These are phyloP conservation scores for Tachina grossa DNA, from an alignment of 2,888 invertebrate species.

Conservation along the genomic window DNA sequence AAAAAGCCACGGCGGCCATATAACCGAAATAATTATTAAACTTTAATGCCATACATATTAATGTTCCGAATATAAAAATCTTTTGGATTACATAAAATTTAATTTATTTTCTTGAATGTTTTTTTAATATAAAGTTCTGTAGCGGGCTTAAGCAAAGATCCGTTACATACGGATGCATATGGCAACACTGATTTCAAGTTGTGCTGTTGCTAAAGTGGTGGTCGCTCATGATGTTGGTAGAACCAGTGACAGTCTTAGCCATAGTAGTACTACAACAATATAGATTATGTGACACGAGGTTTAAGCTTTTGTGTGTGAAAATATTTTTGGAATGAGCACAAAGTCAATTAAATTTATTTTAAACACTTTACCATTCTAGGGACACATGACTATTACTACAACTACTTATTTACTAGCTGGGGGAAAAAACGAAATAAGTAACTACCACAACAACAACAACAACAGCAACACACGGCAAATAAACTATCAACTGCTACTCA, in stretches of 20 bases:
- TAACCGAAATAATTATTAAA: too few relatives aligned
- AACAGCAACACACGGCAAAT: constrained; percentile 16
- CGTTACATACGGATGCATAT: too few relatives aligned
- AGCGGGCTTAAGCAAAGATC: too few relatives aligned
- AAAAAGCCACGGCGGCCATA: too few relatives aligned
- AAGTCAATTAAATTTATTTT: constrained; percentile 72
- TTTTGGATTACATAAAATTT: too few relatives aligned
- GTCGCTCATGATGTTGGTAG: not conserved
- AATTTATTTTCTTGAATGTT: too few relatives aligned
- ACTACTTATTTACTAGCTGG: constrained; percentile 51
- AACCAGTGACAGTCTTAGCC: constrained; percentile 54
- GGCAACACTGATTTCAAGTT: too few relatives aligned
- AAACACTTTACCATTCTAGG: constrained; percentile 72
- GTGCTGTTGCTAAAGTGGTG: constrained; percentile 26
- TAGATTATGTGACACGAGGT: constrained; percentile 72
- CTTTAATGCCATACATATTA: too few relatives aligned
- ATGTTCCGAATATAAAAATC: too few relatives aligned
- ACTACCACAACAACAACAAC: constrained; percentile 8
- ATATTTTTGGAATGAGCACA: constrained; percentile 76
- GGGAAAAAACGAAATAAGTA: constrained; percentile 34
- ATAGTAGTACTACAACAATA: constrained; percentile 31
- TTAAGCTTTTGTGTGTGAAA: constrained; percentile 80
- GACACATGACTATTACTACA: constrained; percentile 68
- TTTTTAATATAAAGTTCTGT: too few relatives aligned
- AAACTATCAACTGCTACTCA: constrained; percentile 57